Conservation (phyloP, 2,113 vertebrate species). For the Ornithorhynchus anatinus region DNA sequence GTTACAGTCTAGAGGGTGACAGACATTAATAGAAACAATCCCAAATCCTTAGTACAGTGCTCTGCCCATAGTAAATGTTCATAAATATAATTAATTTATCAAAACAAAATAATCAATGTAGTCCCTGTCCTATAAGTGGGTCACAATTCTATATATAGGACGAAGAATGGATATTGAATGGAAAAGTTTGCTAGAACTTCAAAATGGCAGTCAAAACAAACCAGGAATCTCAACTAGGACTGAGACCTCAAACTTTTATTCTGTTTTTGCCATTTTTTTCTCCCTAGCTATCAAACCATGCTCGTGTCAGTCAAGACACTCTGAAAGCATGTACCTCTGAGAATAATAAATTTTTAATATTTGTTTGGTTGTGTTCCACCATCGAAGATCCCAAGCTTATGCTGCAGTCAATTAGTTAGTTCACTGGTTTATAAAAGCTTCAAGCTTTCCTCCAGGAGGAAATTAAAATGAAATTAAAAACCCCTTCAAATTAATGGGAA, state of each 20-base stretch:
- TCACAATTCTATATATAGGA: too few species aligned
- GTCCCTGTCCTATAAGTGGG: too few species aligned
- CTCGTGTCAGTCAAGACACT: slow-evolving; percentile 2
- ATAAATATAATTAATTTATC: too few species aligned
- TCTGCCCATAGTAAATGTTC: too few species aligned
- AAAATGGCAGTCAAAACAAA: slow-evolving; percentile 1
- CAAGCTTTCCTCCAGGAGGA: slow-evolving; percentile 15
- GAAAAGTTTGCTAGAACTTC: background rate
- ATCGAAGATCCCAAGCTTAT: slow-evolving; percentile 29
- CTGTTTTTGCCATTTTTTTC: slow-evolving; percentile 1
- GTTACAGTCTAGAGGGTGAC: too few species aligned
- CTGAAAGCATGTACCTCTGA: slow-evolving; percentile 10
- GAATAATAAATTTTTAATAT: slow-evolving; percentile 36
- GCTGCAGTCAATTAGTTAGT: slow-evolving; percentile 32
- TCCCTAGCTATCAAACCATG: background rate
- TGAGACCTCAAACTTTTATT: background rate
- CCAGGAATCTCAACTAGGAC: background rate
- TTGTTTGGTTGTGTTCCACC: slow-evolving; percentile 29
- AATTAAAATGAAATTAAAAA: slow-evolving; percentile 1
- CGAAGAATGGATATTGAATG: too few species aligned
- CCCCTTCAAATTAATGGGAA: background rate
- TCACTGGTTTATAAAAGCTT: slow-evolving; percentile 29
- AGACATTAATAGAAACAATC: too few species aligned
- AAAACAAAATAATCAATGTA: too few species aligned
- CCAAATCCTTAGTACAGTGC: too few species aligned